A percentile compares a stretch with the other conserved stretches of the same genome.
phyloP scores from a whole-genome alignment of 1,140 invertebrate species.

The Amphibalanus amphitrite region DNA sequence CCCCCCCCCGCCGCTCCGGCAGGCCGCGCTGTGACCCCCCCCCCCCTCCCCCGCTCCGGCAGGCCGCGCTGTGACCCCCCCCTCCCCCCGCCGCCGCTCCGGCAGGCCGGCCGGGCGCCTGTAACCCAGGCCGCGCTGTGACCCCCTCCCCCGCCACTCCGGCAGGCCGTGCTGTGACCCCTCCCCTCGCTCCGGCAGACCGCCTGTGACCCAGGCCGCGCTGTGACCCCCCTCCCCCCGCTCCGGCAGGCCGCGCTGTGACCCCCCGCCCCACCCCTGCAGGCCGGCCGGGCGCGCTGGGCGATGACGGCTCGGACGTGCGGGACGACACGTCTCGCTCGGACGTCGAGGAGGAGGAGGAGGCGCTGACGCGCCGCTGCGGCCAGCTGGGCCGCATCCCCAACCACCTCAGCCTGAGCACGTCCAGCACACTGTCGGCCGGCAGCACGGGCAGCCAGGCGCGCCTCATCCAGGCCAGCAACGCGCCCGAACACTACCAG shows the following conservation, averaged over 20 bases:
- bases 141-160: no score
- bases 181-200: not conserved
- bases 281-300: not conserved
- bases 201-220: not conserved
- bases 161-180: no score
- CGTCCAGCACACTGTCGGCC: slow-evolving; percentile 79
- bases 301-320: not conserved
- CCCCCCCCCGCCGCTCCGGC: no score
- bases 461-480: slow-evolving; percentile 77
- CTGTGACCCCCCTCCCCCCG: no score
- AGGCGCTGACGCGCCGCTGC: slow-evolving; percentile 36
- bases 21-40: no score
- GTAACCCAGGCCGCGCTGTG: no score
- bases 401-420: slow-evolving; percentile 79
- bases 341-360: slow-evolving; percentile 68
- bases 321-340: slow-evolving; percentile 37
- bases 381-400: slow-evolving; percentile 54
- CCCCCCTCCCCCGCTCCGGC: no score
- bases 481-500: slow-evolving; percentile 74
- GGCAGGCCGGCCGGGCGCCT: not conserved
- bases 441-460: slow-evolving; percentile 86
- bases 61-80: no score
- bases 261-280: not conserved
- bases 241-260: no score
- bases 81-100: no score